Evolutionary conservation across 2,888 invertebrate species (phyloP), one percentile per base, ranked within the genome.

Genomic region (Leucozona laternaria): DNA sequence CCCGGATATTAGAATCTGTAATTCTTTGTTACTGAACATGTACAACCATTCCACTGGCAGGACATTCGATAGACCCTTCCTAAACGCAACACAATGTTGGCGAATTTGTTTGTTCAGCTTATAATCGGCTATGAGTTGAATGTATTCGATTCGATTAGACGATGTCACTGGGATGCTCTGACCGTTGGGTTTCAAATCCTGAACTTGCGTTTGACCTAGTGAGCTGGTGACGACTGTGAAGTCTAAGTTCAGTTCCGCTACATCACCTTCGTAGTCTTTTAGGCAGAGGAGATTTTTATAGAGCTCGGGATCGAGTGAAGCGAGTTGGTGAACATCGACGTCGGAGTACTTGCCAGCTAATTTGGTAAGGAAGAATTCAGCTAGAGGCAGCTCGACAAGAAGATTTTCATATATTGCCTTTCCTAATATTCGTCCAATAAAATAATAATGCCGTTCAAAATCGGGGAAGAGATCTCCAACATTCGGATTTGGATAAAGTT

Each of bases 361-460:
- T 92, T 97, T 97, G 0, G 97, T 97, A 28, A 99, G 93, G 93
- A 99, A 99, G 93, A 99, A 99, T 90, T 97, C 97, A 2, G 99
- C 99, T 89, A 99, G 94, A 0, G 99, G 99, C 43, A 99, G 92
- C 92, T 99, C 99, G 6, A 98, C 97, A 83, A 99, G 93, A 73
- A 99, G 94, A 92, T 98, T 98, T 92, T 99, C 99, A 93, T 98
- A 99, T 64, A 99, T 93, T 0, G 98, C 98, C 94, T 99, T 99
- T 53, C 98, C 99, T 31, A 99, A 93, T 93, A 99, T 96, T 79
- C 99, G 94, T 11, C 99, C 99, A 73, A 98, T 96, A 90, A 99
- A 99, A 92, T 95, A 98, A 91, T 97, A 99, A 93, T 99, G 99
- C 90, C 96, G 95, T 0, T 95, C 95, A 90, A 95, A 98, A 91